Evolutionary conservation across 2,113 vertebrate genomes (phyloP).

Genomic region (Reinhardtius hippoglossoides): DNA sequence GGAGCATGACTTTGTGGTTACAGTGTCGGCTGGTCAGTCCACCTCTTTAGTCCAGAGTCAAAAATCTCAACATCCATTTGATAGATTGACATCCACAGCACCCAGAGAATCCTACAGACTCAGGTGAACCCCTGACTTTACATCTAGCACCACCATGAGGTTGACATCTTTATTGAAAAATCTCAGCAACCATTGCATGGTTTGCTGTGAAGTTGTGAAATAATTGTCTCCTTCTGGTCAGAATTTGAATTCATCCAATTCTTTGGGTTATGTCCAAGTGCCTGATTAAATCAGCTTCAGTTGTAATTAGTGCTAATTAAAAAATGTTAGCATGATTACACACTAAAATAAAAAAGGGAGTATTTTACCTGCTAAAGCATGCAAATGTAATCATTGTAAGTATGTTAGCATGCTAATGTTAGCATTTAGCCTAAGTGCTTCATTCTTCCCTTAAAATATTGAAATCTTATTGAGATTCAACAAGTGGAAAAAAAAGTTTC

Average conservation of each 20-base stretch:
- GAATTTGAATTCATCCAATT: background rate
- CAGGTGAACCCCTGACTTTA: background rate
- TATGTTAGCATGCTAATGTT: too few species aligned
- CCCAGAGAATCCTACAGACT: background rate
- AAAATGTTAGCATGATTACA: too few species aligned
- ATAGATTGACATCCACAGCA: background rate
- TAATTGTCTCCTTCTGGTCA: background rate
- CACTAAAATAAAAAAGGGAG: too few species aligned
- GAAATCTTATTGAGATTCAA: background rate
- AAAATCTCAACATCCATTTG: background rate
- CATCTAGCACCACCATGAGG: slow-evolving; percentile 5
- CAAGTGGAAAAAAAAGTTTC: background rate
- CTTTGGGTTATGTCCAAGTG: background rate
- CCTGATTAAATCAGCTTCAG: background rate
- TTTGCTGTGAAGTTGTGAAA: too few species aligned
- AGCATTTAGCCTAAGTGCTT: too few species aligned
- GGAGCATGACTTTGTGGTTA: background rate
- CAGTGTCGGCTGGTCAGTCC: background rate
- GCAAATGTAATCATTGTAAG: too few species aligned
- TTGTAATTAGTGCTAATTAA: too few species aligned
- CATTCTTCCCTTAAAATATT: background rate
- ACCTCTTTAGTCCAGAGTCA: background rate
- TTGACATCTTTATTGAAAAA: background rate
- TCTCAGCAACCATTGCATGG: background rate
- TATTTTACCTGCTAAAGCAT: too few species aligned